Percentiles rank a stretch among this genome's conserved stretches.
These are phyloP conservation scores for Drosophila barbarae DNA, from an alignment of 2,888 invertebrate species.

Conservation along the genomic window DNA sequence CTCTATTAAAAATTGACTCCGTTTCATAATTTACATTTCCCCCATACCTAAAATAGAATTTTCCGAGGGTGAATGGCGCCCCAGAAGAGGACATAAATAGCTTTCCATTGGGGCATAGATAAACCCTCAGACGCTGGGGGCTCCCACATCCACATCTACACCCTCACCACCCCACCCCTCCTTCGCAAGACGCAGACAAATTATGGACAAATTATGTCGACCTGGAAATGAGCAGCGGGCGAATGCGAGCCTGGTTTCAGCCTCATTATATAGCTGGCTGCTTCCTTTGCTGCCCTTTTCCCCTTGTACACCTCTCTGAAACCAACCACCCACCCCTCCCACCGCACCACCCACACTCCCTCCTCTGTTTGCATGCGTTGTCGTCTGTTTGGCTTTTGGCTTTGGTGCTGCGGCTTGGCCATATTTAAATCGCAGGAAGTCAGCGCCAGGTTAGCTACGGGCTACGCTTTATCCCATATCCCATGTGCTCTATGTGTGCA, in stretches of 20 bases:
- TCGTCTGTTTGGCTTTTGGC: conserved; percentile 64
- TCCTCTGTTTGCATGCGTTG: conserved; percentile 55
- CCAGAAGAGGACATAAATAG: conserved; percentile 66
- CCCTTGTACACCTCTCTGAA: conserved; percentile 14
- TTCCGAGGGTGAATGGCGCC: conserved; percentile 31
- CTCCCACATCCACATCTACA: conserved; percentile 1
- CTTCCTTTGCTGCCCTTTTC: conserved; percentile 50
- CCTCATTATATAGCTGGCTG: conserved; percentile 65
- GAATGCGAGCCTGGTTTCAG: conserved; percentile 61
- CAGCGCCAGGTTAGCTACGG: conserved; percentile 54
- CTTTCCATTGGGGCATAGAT: conserved; percentile 67
- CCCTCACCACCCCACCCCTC: neutral
- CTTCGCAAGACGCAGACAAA: conserved; percentile 72
- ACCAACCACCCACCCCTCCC: neutral
- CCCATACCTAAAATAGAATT: conserved; percentile 11
- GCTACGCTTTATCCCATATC: conserved; percentile 52
- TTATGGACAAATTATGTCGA: conserved; percentile 78
- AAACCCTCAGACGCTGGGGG: conserved; percentile 55
- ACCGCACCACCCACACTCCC: conserved; percentile 1
- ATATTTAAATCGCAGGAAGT: conserved; percentile 72
- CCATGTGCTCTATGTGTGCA: conserved; percentile 11
- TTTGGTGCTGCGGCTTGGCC: conserved; percentile 46
- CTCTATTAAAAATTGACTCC: conserved; percentile 32
- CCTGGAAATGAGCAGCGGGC: conserved; percentile 77
- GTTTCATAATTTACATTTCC: conserved; percentile 51